Conservation (phyloP, 92 coral and sea anemone genomes). For the Heteractis magnifica region DNA sequence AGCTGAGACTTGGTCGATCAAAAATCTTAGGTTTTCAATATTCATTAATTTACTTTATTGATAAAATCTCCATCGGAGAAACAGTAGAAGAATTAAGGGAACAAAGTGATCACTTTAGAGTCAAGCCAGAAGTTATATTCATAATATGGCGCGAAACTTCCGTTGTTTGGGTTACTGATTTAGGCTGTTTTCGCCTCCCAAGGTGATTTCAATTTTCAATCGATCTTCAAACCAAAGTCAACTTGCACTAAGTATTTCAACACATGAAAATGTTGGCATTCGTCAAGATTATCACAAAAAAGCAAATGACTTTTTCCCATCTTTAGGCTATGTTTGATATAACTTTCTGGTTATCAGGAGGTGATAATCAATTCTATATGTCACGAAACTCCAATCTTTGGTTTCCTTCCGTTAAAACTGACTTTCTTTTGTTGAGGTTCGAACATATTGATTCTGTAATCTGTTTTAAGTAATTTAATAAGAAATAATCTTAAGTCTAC, state of each 20-base stretch:
- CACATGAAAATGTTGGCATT: background rate
- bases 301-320: background rate
- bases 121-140: background rate
- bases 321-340: background rate
- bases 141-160: background rate
- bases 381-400: background rate
- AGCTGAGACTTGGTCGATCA: background rate
- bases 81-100: background rate
- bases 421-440: slow-evolving; percentile 1
- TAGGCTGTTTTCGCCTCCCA: slow-evolving; percentile 2
- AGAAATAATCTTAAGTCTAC: background rate
- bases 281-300: background rate
- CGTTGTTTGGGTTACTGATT: background rate
- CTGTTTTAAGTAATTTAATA: background rate
- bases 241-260: background rate
- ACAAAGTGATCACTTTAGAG: background rate
- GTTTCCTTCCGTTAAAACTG: background rate
- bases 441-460: background rate
- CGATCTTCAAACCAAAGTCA: background rate
- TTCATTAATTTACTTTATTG: background rate
- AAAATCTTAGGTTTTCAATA: background rate
- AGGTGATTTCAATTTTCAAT: background rate
- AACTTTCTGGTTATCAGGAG: background rate
- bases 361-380: background rate
- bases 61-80: background rate